Base-by-base conservation (phyloP, 2,888 invertebrate species). In the Drosophila hawaiiensis region DNA sequence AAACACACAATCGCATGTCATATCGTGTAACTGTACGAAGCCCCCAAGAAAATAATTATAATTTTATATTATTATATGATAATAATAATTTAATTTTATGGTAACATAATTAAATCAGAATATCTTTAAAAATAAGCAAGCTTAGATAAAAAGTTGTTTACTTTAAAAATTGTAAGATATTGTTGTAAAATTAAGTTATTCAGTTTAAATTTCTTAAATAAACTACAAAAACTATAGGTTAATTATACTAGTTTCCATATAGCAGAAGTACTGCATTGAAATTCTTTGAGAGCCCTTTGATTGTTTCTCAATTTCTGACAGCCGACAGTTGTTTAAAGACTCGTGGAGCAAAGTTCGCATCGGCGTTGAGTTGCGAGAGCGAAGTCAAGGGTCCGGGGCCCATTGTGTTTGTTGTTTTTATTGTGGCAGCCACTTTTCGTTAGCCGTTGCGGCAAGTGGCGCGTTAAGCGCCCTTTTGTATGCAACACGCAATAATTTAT, bases 401-500 rank as follows among this genome's bases (percentile, higher is more conserved):
- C 37, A 56, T 41, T 68, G 55, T 55, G 16, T 9, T 49, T 43
- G 49, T 61, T 68, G 64, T 68, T 66, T 66, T 68, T 73, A 61
- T 83, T 81, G 81, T 76, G 60, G 67, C 76, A 76, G 72, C 73
- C 78, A 83, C 83, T 84, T 84, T 75, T 69, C 60, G 72, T 60
- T 59, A 70, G 72, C 53, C 69, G 62, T 73, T 73, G 82, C 64
- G 84, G 74, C 72, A 61, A 76, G 64, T 73, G 73, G 71, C 68
- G 78, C 78, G 82, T 87, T 87, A 84, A 87, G 84, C 87, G 76
- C 80, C 74, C 78, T 78, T 82, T 82, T 84, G 82, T 84, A 80
- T 87, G 88, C 83, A 78, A 65, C 84, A 84, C 84, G 84, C 84
- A 85, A 87, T 83, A 87, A 87, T 87, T 83, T 84, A 84, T 84